Base-by-base conservation (phyloP, 2,797 vertebrate species). In the Spea hammondii region DNA sequence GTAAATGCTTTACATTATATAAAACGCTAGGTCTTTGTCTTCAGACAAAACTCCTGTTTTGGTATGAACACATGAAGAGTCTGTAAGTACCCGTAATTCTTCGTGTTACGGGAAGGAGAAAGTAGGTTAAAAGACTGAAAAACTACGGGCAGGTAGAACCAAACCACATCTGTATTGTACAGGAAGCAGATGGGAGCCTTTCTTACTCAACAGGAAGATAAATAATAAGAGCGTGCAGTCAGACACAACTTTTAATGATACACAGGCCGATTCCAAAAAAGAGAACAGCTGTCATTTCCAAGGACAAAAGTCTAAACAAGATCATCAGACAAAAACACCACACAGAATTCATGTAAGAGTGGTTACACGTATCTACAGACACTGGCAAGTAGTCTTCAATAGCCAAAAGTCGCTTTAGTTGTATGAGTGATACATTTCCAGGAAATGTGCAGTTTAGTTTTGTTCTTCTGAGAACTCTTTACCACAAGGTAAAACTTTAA, bases 41-140 rank as follows among this genome's bases (percentile, higher is more conserved):
- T 32, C 32, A 32, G 3, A 3, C 32, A 32, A 32, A 70, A 71
- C 51, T 65, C 44, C 47, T 55, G 54, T 47, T 68, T 68, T 79
- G 72, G 78, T 69, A 69, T 79, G 13, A 74, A 46, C 83, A 87
- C 84, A 53, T 82, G 84, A 83, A 85, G 84, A 0, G 6, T 65
- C 74, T 88, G 85, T 85, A 89, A 84, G 81, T 87, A 87, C 80
- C 86, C 87, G 87, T 85, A 88, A 89, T 78, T 84, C 79, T 86
- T 70, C 82, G 76, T 85, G 84, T 90, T 89, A 91, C 86, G 4
- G 87, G 90, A 92, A 93, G 86, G 84, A 88, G 83, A 92, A 94
- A 94, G 90, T 92, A 93, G 92, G 92, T 90, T 92, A 92, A 86
- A 88, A 88, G 86, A 86, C 50, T 79, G 81, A 87, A 86, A 82